phyloP scores from a whole-genome alignment of 2,888 invertebrate genomes.

The Matsumyia berberina region DNA sequence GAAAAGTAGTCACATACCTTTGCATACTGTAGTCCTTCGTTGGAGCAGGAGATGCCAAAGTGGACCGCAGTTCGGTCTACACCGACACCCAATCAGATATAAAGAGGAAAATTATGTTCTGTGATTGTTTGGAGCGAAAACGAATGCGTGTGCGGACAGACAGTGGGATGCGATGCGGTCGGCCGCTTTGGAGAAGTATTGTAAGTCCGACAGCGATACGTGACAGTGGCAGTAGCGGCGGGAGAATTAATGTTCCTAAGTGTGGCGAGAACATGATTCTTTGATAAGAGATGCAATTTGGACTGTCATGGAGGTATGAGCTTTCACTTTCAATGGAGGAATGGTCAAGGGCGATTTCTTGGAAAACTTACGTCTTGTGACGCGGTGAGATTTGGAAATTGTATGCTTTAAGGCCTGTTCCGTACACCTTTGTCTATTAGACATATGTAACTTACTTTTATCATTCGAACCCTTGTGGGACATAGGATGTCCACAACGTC shows the following conservation, averaged over 20 bases:
- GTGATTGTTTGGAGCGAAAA: slow-evolving; percentile 39
- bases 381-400: no score
- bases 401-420: no score
- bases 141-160: slow-evolving; percentile 54
- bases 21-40: slow-evolving; percentile 56
- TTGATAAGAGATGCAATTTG: slow-evolving; percentile 46
- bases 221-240: slow-evolving; percentile 25
- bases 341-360: neutral
- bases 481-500: no score
- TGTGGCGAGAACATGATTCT: slow-evolving; percentile 58
- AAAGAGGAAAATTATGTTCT: slow-evolving; percentile 73
- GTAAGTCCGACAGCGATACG: slow-evolving; percentile 47
- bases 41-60: neutral
- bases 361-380: no score
- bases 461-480: no score
- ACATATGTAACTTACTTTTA: no score
- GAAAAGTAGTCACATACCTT: slow-evolving; percentile 75
- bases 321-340: slow-evolving; percentile 16
- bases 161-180: slow-evolving; percentile 31
- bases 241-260: slow-evolving; percentile 57
- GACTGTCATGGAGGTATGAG: slow-evolving; percentile 24
- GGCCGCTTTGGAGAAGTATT: slow-evolving; percentile 26
- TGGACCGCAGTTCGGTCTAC: slow-evolving; percentile 7
- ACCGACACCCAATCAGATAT: slow-evolving; percentile 71
- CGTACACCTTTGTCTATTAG: no score